Percentiles rank a stretch among this genome's conserved stretches.
phyloP scores from a whole-genome alignment of 2,888 invertebrate genomes.

The Cosmopolites sordidus region DNA sequence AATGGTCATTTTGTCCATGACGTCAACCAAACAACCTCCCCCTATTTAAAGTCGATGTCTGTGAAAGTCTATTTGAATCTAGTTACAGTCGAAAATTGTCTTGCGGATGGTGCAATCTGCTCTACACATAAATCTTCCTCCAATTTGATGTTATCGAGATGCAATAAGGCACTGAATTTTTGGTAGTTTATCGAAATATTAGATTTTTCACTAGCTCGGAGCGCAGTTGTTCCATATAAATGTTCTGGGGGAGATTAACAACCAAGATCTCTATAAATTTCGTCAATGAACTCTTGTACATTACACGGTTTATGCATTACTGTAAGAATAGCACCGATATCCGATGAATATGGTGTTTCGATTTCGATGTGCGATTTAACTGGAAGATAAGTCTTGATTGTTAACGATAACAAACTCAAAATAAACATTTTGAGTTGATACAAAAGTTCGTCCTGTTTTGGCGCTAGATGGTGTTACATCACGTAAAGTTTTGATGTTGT shows the following conservation, averaged over 20 bases:
- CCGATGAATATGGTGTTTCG: too few relatives aligned
- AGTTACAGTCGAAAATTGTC: constrained; percentile 39
- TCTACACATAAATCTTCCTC: constrained; percentile 37
- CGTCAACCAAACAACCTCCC: too few relatives aligned
- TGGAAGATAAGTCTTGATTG: too few relatives aligned
- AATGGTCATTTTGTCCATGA: too few relatives aligned
- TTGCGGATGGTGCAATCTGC: constrained; percentile 33
- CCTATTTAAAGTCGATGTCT: not conserved
- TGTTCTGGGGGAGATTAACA: constrained; percentile 10
- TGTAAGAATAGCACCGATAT: too few relatives aligned
- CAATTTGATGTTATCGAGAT: constrained; percentile 33
- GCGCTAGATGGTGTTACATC: too few relatives aligned
- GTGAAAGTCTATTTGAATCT: constrained; percentile 35
- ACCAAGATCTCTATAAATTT: not conserved
- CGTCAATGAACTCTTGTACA: not conserved
- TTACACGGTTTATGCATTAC: not conserved
- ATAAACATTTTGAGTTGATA: too few relatives aligned
- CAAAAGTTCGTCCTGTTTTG: too few relatives aligned
- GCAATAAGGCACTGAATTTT: constrained; percentile 28
- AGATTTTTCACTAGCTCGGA: constrained; percentile 15
- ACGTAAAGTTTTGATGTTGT: too few relatives aligned
- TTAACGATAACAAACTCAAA: too few relatives aligned
- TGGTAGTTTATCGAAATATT: constrained; percentile 24
- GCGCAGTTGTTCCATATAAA: not conserved
- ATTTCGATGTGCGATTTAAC: too few relatives aligned